Percentiles rank a stretch among this genome's conserved stretches.
These are phyloP conservation scores for Bufo gargarizans DNA, from an alignment of 2,113 vertebrate genomes.

Conservation along the genomic window DNA sequence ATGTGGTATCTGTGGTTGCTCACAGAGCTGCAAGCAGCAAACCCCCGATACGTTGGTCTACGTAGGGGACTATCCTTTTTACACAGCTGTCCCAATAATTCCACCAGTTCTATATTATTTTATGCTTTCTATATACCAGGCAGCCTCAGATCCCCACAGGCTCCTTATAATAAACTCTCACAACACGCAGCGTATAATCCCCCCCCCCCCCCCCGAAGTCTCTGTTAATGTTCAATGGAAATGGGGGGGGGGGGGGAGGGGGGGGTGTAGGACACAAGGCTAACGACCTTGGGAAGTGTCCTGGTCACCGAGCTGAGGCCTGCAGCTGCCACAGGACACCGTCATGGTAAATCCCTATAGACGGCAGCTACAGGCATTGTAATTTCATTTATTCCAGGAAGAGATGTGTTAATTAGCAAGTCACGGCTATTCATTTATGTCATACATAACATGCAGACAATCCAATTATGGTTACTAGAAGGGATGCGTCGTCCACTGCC, in stretches of 20 bases:
- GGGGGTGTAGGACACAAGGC: slow-evolving; percentile 23
- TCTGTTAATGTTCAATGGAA: slow-evolving; percentile 29
- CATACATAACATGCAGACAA: no score
- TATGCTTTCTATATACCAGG: neutral
- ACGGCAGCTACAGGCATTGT: neutral
- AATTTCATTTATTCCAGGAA: neutral
- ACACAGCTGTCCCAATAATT: no score
- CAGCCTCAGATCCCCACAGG: no score
- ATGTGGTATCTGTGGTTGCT: no score
- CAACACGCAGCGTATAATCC: neutral
- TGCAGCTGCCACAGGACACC: slow-evolving; percentile 5
- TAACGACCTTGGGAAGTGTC: slow-evolving; percentile 46
- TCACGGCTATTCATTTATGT: neutral
- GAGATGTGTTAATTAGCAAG: neutral
- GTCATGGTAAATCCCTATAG: neutral
- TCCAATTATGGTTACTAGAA: no score
- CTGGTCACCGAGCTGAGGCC: slow-evolving; percentile 49
- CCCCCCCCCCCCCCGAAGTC: neutral
- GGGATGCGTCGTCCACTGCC: no score
- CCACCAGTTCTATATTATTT: neutral
- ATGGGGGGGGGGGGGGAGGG: neutral
- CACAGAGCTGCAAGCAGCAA: no score
- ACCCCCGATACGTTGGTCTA: no score
- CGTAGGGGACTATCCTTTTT: no score
- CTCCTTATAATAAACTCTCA: neutral